Evolutionary conservation across 1,140 invertebrate species (phyloP), one percentile per base, ranked within the genome.

Genomic region (Pollicipes pollicipes): DNA sequence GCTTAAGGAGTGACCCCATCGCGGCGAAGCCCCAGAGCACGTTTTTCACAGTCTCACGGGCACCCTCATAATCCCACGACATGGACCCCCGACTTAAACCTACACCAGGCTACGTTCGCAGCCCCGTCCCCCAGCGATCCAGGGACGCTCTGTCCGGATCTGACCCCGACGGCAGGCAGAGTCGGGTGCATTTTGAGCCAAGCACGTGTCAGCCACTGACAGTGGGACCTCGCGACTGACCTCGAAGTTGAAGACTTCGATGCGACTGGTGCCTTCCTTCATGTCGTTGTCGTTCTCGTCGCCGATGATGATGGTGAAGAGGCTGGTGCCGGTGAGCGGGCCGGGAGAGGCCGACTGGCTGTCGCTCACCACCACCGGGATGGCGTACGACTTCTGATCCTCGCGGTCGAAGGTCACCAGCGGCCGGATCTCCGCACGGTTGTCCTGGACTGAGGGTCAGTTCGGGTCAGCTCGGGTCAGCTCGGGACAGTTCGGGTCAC

Each of bases 301-400:
- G 0, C 91, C 93, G 32, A 97, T 95, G 83, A 96, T 93, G 37
- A 97, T 92, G 4, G 92, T 95, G 77, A 97, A 95, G 0, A 91
- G 94, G 77, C 93, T 95, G 72, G 95, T 37, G 13, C 6, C 45
- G 21, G 69, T 69, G 24, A 58, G 37, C 27, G 30, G 21, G 37
- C 0, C 3, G 17, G 29, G 64, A 30, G 30, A 30, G 24, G 45
- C 64, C 29, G 30, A 24, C 88, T 89, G 81, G 90, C 90, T 81
- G 77, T 95, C 92, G 1, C 92, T 93, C 73, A 95, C 95, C 13
- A 95, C 88, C 77, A 95, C 95, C 0, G 92, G 92, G 75, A 95
- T 93, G 70, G 91, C 82, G 77, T 93, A 96, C 81, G 95, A 92
- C 78, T 95, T 95, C 78, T 94, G 90, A 76, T 92, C 88, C 81